Evolutionary conservation across 2,888 invertebrate species (phyloP), one percentile per base, ranked within the genome.

Genomic region (Hemaris fuciformis): DNA sequence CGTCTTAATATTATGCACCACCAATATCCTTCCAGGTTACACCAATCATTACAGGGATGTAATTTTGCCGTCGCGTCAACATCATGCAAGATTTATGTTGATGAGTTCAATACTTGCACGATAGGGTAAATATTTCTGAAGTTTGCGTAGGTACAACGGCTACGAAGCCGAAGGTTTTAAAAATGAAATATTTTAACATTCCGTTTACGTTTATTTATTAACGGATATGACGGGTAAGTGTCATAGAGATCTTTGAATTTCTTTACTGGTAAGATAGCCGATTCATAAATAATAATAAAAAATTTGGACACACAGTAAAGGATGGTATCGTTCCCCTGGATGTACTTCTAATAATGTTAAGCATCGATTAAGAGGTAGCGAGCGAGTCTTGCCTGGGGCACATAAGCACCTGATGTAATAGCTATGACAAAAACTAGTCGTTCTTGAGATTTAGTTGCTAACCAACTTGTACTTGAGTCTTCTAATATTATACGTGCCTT

Each of bases 401-500:
- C 73, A 77, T 80, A 15, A 41, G 57, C 22, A 45, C 58, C 79
- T 83, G 82, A 84, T 83, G 81, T 84, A 84, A 82, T 80, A 71
- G 70, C 70, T 71, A 67, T 64, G 63, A 62, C 76, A 86, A 87
- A 87, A 87, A 87, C 85, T 85, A 76, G 87, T 84, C 84, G 79
- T 81, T 81, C 85, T 84, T 84, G 85, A 83, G 69, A 73, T 76
- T 75, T 73, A 68, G 80, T 83, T 80, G 76, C 79, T 69, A 77
- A 73, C 70, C 75, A 65, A 74, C 63, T 61, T 62, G 64, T 42
- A 60, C 60, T 59, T 60, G 48, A 38, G 48, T 27, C 41, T 41
- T 48, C 25, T 60, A 18, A 41, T 41, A 23, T 60, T 25, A 60
- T 53, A n/a, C n/a, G 48, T 48, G 53, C 60, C 41, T 53, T 60